Base-by-base conservation (phyloP, 2,797 vertebrate genomes). In the Apogon hyalosoma region DNA sequence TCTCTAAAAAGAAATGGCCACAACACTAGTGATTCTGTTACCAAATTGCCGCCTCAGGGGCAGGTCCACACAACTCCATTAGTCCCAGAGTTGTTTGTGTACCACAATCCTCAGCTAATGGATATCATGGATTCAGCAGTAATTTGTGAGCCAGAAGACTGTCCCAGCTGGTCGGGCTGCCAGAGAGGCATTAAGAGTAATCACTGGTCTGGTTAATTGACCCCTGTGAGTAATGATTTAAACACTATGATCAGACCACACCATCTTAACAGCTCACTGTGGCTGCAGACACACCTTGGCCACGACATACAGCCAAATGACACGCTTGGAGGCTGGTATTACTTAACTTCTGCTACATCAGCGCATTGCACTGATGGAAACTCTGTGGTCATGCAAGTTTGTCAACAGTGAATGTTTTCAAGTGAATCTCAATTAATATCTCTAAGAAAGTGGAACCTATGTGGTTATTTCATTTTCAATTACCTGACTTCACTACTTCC, bases 211-310 rank as follows among this genome's bases (percentile, higher is more conserved):
- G 71, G 63, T 69, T 93, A 93, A 92, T 85, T 91, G 88, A 80
- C 75, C 81, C 80, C 75, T 68, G 36, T 88, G 82, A 87, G 90
- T 77, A 90, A 88, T 62, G 79, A 85, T 73, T 88, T 93, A 90
- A 92, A 92, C 66, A 93, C 88, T 90, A 87, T 91, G 83, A 91
- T 92, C 74, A 88, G 77, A 88, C 83, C 85, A 67, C 87, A 86
- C 18, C 69, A 71, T 77, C 84, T 88, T 81, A 79, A 80, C 41
- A 40, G 60, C 4, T 14, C 7, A 38, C 71, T 83, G 87, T 64
- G 86, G 84, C 82, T 77, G 78, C 80, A 86, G 83, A 91, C 79
- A 90, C 81, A 80, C 83, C 82, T 87, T 36, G 40, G 63, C 77
- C 65, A 52, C 72, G 53, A 80, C 82, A 86, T 78, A 45, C 33